Conservation (phyloP, 1,140 invertebrate genomes). For the Pseudomyrmex sp. region DNA sequence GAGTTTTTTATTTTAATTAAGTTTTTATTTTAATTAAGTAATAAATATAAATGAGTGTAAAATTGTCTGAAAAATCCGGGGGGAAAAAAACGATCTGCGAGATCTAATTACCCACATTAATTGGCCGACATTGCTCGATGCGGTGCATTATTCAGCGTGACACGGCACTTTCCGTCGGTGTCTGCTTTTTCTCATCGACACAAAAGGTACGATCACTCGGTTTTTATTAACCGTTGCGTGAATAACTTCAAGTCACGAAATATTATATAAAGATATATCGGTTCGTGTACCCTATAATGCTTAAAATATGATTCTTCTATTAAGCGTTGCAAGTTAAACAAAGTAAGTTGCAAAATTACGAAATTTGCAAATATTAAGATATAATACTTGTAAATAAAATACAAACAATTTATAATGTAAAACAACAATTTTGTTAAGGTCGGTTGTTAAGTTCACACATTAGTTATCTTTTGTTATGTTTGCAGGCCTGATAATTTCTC, state of each 20-base stretch:
- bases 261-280: constrained; percentile 1
- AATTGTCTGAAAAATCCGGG: background rate
- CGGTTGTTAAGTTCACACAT: too few relatives aligned
- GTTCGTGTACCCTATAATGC: background rate
- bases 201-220: background rate
- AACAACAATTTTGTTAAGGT: too few relatives aligned
- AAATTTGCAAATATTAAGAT: too few relatives aligned
- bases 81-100: background rate
- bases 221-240: background rate
- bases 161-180: constrained; percentile 9
- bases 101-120: constrained; percentile 33
- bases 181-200: background rate
- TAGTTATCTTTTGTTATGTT: too few relatives aligned
- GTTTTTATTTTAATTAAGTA: too few relatives aligned
- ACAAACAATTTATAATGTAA: too few relatives aligned
- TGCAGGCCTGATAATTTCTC: background rate
- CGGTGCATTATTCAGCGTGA: constrained; percentile 24
- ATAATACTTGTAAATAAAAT: too few relatives aligned
- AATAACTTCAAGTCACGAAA: background rate
- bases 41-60: background rate
- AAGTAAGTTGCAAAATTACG: too few relatives aligned
- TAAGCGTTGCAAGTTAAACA: constrained; percentile 20
- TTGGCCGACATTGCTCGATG: background rate
- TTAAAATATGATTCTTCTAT: constrained; percentile 5
- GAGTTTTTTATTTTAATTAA: too few relatives aligned